Evolutionary conservation across 1,140 invertebrate species (phyloP), one percentile per base, ranked within the genome.

Genomic region (Venustaconcha ellipsiformis): DNA sequence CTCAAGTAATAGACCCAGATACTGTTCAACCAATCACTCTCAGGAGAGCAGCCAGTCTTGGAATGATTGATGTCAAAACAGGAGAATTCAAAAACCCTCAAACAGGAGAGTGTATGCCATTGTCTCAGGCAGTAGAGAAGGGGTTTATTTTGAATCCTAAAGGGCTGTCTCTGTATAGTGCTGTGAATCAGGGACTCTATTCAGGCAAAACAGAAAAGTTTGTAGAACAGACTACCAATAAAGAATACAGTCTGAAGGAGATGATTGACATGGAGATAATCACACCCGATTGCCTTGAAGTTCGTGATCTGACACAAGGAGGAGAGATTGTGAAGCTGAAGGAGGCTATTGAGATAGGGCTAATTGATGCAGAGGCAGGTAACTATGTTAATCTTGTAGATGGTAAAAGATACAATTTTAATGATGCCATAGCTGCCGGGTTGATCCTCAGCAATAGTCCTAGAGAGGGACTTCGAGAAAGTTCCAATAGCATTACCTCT

Each of bases 181-280:
- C 95, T 1, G 93, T 97, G 65, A 95, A 96, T 88, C 94, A 96
- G 90, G 96, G 96, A 4, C 89, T 96, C 0, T 96, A 96, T 85
- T 94, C 95, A 81, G 94, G 95, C 70, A 91, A 92, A 70, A 93
- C 92, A 1, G 95, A 96, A n/a, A 94, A 95, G 90, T 92, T 98
- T 30, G 92, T 93, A 26, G 95, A 97, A 90, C 15, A 87, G 57
- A 92, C 92, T 56, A 94, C 93, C 2, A 94, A 93, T 30, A 92
- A 94, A 72, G 92, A 94, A 82, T 93, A 96, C 13, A 95, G 95
- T 20, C 88, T 98, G 15, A 94, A 96, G 80, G 95, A 97, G 90
- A 93, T 95, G 11, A 95, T 97, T 69, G 79, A 85, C 60, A 86
- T 88, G 77, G 90, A 89, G 48, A 80, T 87, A n/a, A 78, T 88